Percentiles rank a stretch among this genome's conserved stretches.
These are phyloP conservation scores for Eristalinus sepulchralis DNA, from an alignment of 2,888 invertebrate genomes.

Conservation along the genomic window DNA sequence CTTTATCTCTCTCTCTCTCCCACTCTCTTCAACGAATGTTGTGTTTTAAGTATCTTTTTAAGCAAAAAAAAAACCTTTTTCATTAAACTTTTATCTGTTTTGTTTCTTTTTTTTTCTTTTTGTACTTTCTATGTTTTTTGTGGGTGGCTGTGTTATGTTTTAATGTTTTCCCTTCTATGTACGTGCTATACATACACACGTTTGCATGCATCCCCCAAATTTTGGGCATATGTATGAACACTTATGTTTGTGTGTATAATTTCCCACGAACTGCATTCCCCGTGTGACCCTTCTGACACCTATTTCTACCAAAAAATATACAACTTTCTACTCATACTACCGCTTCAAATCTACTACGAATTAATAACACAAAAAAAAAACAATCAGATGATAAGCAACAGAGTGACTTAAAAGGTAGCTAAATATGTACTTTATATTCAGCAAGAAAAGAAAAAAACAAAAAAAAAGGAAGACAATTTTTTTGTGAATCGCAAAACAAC, in stretches of 20 bases:
- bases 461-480: no score
- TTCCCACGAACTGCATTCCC: constrained; percentile 20
- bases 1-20: no score
- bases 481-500: background rate
- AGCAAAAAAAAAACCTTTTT: background rate
- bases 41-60: background rate
- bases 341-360: constrained; percentile 53
- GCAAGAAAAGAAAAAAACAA: background rate
- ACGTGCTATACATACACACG: constrained; percentile 26
- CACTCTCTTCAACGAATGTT: background rate
- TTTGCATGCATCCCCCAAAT: background rate
- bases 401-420: constrained; percentile 77
- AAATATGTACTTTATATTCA: constrained; percentile 23
- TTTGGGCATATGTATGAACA: background rate
- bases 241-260: constrained; percentile 8
- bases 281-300: constrained; percentile 46
- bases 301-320: constrained; percentile 44
- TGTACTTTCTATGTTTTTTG: constrained; percentile 29
- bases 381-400: constrained; percentile 78
- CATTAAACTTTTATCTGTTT: constrained; percentile 17
- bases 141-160: constrained; percentile 53
- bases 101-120: constrained; percentile 35
- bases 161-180: constrained; percentile 37
- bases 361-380: constrained; percentile 58
- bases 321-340: constrained; percentile 48